phyloP scores from a whole-genome alignment of 2,797 vertebrate genomes.

The Pogonophryne albipinna region DNA sequence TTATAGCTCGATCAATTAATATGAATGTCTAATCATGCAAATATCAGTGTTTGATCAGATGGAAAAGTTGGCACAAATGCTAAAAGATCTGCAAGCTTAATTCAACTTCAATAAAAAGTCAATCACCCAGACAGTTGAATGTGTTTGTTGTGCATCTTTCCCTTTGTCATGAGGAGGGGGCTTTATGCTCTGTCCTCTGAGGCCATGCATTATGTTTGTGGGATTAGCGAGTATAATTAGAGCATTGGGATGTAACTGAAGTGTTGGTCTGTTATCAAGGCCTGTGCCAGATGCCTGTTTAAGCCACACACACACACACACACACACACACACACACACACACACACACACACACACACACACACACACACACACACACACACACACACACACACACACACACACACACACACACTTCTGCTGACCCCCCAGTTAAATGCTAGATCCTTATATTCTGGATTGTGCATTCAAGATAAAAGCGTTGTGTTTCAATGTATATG shows the following conservation, averaged over 20 bases:
- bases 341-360: neutral
- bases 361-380: no score
- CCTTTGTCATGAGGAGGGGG: conserved; percentile 24
- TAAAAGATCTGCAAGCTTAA: neutral
- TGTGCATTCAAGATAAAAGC: no score
- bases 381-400: no score
- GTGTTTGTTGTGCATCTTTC: neutral
- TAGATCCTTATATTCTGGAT: no score
- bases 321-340: conserved; percentile 14
- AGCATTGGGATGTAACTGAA: conserved; percentile 57
- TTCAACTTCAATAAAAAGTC: neutral
- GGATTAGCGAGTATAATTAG: conserved; percentile 72
- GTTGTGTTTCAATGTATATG: no score
- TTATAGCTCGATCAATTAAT: neutral
- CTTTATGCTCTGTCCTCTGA: conserved; percentile 13
- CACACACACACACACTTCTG: no score
- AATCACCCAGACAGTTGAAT: neutral
- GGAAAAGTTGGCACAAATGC: neutral
- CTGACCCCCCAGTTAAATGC: no score
- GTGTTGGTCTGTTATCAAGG: conserved; percentile 61
- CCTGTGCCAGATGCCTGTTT: conserved; percentile 69
- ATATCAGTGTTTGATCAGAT: neutral
- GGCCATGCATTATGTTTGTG: conserved; percentile 43
- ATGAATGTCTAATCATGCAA: neutral
- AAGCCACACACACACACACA: conserved; percentile 32